phyloP scores from a whole-genome alignment of 2,113 vertebrate genomes.

The Taurulus bubalis region DNA sequence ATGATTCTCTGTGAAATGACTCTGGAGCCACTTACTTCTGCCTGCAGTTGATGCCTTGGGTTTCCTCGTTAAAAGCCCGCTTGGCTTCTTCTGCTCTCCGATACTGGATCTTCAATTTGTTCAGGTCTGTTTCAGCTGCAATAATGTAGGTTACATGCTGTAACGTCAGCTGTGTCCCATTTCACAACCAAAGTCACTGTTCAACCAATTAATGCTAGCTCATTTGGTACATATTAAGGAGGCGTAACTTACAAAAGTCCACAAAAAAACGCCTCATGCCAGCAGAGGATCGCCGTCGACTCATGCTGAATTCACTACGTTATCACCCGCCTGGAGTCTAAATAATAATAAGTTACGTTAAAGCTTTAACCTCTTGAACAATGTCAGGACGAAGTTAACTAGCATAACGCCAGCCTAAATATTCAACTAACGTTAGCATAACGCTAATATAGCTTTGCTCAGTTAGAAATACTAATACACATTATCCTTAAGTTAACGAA shows the following conservation, averaged over 20 bases:
- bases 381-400: neutral
- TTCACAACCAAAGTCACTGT: neutral
- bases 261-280: neutral
- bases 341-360: neutral
- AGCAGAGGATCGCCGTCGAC: neutral
- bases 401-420: no score
- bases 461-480: neutral
- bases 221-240: no score
- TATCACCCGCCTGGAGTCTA: neutral
- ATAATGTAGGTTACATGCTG: neutral
- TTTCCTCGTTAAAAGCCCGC: neutral
- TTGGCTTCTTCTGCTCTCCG: neutral
- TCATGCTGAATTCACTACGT: neutral
- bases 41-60: slow-evolving; percentile 1
- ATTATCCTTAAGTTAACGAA: neutral
- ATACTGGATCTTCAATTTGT: slow-evolving; percentile 23
- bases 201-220: neutral
- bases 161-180: neutral
- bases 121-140: slow-evolving; percentile 31
- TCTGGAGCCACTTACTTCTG: slow-evolving; percentile 5
- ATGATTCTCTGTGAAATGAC: neutral
- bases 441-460: neutral
- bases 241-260: slow-evolving; percentile 5
- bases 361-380: neutral
- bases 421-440: neutral